A percentile compares a stretch with the other conserved stretches of the same genome.
Conservation (phyloP, 2,888 invertebrate species). For the Drosophila pegasa region DNA sequence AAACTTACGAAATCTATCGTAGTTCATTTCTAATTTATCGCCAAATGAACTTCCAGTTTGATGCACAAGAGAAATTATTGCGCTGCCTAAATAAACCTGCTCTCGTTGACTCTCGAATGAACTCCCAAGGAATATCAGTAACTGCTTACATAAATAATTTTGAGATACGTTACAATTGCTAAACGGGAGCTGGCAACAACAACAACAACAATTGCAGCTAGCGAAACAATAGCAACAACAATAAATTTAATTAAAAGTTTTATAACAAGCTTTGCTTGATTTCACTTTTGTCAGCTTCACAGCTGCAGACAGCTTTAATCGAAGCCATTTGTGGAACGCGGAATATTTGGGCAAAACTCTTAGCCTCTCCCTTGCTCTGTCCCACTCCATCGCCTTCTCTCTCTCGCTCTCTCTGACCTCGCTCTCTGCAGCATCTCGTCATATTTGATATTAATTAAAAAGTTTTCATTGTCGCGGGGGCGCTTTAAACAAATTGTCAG, state of each 20-base stretch:
- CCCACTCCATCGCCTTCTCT: constrained; percentile 5
- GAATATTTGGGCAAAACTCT: constrained; percentile 4
- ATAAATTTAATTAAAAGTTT: constrained; percentile 81
- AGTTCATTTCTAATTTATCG: background rate
- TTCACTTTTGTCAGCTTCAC: constrained; percentile 68
- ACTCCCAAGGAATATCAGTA: too few relatives aligned
- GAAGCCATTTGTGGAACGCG: constrained; percentile 27
- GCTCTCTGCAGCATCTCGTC: constrained; percentile 52
- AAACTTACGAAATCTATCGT: too few relatives aligned
- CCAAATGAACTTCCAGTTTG: background rate
- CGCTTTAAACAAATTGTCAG: constrained; percentile 76
- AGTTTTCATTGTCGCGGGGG: constrained; percentile 63
- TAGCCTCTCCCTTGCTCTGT: background rate
- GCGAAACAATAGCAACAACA: constrained; percentile 50
- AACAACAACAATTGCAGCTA: constrained; percentile 8
- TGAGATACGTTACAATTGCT: constrained; percentile 23
- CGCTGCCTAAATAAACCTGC: too few relatives aligned
- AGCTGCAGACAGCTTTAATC: constrained; percentile 39
- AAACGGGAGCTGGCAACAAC: constrained; percentile 10
- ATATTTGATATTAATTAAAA: constrained; percentile 80
- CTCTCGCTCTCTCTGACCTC: background rate
- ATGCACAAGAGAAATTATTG: too few relatives aligned
- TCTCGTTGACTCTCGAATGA: background rate
- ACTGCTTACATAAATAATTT: constrained; percentile 14
- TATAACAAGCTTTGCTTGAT: constrained; percentile 74